Evolutionary conservation across 2,797 vertebrate species (phyloP).

Genomic region (Brachyrhaphis roseni): DNA sequence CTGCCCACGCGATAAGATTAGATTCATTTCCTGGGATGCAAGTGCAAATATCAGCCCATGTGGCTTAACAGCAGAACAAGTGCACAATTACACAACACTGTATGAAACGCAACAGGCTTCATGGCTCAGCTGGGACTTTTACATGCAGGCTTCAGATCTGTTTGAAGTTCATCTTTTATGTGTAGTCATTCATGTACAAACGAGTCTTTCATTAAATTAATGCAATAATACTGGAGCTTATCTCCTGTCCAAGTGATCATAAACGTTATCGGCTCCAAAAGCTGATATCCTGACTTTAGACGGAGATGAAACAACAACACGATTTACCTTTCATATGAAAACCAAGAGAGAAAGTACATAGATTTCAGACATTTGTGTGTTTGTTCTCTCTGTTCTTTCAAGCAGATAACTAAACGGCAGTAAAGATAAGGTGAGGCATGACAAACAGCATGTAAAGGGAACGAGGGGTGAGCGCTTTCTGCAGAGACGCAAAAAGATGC

Average conservation of each 20-base stretch:
- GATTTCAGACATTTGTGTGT: not conserved
- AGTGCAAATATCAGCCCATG: constrained; percentile 45
- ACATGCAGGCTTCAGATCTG: constrained; percentile 6
- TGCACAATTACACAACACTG: constrained; percentile 24
- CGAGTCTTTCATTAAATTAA: constrained; percentile 22
- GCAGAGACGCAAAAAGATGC: not conserved
- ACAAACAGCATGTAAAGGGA: not conserved
- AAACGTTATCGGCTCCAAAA: constrained; percentile 28
- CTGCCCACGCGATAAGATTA: constrained; percentile 84
- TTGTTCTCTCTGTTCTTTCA: constrained; percentile 13
- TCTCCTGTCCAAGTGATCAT: constrained; percentile 18
- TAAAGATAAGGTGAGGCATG: constrained; percentile 20
- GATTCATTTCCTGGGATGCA: constrained; percentile 38
- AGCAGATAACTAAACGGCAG: constrained; percentile 18
- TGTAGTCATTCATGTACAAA: constrained; percentile 16
- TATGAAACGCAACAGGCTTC: constrained; percentile 2
- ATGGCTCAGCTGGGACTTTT: not conserved
- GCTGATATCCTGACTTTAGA: constrained; percentile 17
- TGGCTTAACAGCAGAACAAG: constrained; percentile 30
- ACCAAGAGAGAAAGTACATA: not conserved
- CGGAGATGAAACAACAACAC: constrained; percentile 12
- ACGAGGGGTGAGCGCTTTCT: not conserved
- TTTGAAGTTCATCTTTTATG: constrained; percentile 14
- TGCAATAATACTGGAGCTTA: constrained; percentile 34
- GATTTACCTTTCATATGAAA: not conserved